These are phyloP conservation scores for Caligus rogercresseyi DNA, from an alignment of 1,140 invertebrate species.

Conservation along the genomic window DNA sequence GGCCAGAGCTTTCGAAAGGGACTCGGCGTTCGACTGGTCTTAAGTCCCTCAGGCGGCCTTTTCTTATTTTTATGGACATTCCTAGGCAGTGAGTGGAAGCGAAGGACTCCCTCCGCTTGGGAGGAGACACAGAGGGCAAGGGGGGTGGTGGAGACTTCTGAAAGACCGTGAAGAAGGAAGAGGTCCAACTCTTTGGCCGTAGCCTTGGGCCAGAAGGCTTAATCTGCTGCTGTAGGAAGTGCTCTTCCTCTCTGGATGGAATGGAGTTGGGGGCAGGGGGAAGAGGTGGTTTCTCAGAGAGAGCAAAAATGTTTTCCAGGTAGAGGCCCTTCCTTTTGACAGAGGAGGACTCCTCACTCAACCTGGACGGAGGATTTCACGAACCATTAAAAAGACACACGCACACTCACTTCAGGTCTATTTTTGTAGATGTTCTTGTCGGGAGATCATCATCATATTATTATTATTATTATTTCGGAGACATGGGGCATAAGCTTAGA, in stretches of 20 bases:
- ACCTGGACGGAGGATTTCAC: no score
- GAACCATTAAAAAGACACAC: no score
- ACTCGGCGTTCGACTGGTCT: constrained; percentile 16
- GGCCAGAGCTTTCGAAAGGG: constrained; percentile 2
- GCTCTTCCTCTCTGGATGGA: not conserved
- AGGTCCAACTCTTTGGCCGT: constrained; percentile 18
- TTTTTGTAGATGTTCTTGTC: no score
- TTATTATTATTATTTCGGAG: no score
- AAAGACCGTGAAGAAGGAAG: constrained; percentile 15
- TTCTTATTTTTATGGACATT: not conserved
- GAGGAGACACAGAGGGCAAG: not conserved
- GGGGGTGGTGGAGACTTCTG: not conserved
- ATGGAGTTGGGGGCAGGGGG: not conserved
- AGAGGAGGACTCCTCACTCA: no score
- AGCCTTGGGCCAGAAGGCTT: not conserved
- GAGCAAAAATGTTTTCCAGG: not conserved
- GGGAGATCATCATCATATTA: no score
- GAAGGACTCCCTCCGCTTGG: not conserved
- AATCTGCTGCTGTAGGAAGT: not conserved
- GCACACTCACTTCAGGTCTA: no score
- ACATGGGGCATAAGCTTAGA: no score
- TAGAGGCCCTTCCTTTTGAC: not conserved
- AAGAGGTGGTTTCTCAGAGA: not conserved
- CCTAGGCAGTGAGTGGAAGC: not conserved
- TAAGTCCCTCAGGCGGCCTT: not conserved